Evolutionary conservation across 2,113 vertebrate species (phyloP), one percentile per base, ranked within the genome.

Genomic region (Sisor rabdophorus): DNA sequence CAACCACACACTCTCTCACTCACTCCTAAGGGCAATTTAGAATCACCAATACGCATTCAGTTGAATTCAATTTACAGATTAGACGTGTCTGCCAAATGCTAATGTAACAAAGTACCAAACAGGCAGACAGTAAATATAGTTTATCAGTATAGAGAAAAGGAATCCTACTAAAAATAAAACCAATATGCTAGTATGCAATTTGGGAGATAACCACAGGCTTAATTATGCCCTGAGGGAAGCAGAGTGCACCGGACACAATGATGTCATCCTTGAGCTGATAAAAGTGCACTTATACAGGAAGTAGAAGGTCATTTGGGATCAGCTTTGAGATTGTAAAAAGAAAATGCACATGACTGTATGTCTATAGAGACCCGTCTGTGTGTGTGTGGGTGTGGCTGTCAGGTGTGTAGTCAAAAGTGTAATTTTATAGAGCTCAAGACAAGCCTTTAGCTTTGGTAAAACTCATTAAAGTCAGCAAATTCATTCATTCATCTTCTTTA

Each of bases 171-270:
- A 52, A 28, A 24, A 17, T 52, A 69, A 44, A 52, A 9, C 24
- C 30, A 30, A 52, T 69, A 52, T 69, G 47, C 8, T 52, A 28
- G 24, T 12, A 20, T 69, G 47, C 1, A 4, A 24, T 52, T 11
- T 52, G 22, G 47, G 47, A 30, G 28, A 47, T 52, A 69, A 28
- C 65, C 65, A 69, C 24, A 52, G 48, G 47, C 47, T 11, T 69
- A 69, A 69, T 69, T 52, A 24, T 69, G 65, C 65, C 47, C 24
- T 28, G 6, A 30, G 47, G 65, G 24, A 69, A 52, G 19, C 47
- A 52, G 24, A 69, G 47, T 69, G 47, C 65, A 69, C 47, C 44
- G 28, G 47, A 52, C 47, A 69, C 24, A 69, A 52, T 52, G 65
- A 52, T 52, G 16, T 69, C 65, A 52, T 69, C 11, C 16, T 26